phyloP scores from a whole-genome alignment of 2,888 invertebrate genomes.

The Pammene aurita region DNA sequence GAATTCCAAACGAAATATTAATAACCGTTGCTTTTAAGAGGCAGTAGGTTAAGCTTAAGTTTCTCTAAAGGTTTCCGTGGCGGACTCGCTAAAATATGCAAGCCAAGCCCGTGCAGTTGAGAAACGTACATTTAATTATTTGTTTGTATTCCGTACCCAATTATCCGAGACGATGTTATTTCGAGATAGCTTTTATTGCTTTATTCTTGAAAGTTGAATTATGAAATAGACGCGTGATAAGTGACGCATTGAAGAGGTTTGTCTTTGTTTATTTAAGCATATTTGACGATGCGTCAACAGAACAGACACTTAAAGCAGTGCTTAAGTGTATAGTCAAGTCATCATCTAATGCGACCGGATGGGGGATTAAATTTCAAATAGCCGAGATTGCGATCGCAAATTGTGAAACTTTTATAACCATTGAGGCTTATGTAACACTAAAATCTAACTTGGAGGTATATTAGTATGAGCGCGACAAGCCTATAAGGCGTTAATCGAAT shows the following conservation, averaged over 20 bases:
- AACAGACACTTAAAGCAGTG: conserved; percentile 22
- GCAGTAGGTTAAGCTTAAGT: conserved; percentile 41
- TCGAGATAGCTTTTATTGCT: conserved; percentile 44
- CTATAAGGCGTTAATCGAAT: not conserved
- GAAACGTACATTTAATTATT: conserved; percentile 46
- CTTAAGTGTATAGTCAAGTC: conserved; percentile 15
- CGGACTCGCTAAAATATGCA: conserved; percentile 45
- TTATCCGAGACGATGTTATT: conserved; percentile 43
- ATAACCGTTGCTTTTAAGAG: conserved; percentile 41
- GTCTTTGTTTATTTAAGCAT: conserved; percentile 28
- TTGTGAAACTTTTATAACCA: conserved; percentile 5
- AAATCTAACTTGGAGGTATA: not conserved
- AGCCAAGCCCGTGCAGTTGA: conserved; percentile 45
- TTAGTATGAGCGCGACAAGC: not conserved
- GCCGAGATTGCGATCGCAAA: conserved; percentile 7
- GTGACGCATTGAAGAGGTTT: conserved; percentile 28
- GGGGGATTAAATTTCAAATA: conserved; percentile 18
- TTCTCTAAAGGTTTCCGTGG: conserved; percentile 38
- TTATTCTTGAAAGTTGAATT: conserved; percentile 40
- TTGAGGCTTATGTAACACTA: not conserved
- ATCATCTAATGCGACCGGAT: conserved; percentile 23
- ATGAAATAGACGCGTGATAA: conserved; percentile 37
- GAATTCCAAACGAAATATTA: conserved; percentile 41
- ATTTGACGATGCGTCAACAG: conserved; percentile 35
- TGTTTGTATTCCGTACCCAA: conserved; percentile 47